Base-by-base conservation (phyloP, 1,140 invertebrate genomes). In the Drosophila sproati region DNA sequence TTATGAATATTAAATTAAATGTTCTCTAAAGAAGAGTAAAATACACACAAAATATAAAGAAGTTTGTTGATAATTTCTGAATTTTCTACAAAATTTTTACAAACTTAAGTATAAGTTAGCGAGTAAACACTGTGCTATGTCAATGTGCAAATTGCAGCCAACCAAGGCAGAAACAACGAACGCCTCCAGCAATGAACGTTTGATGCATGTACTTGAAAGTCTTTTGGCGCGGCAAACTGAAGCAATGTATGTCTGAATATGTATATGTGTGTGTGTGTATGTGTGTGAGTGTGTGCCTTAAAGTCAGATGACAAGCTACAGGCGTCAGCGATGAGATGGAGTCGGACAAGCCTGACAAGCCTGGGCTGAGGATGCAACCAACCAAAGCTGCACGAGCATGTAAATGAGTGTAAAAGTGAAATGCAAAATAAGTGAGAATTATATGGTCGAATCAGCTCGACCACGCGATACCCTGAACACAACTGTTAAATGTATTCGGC, bases 151-250 rank as follows among this genome's bases (percentile, higher is more conserved):
- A 70, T 43, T 61, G 59, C 59, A 48, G 61, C 35, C 54, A 59
- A 55, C 52, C 69, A 74, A 80, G 67, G 73, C 67, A 76, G 64
- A 70, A 56, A 68, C 64, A 48, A 31, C 28, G 32, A 55, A 61
- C 51, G 31, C 68, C 34, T 70, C 66, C 80, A 71, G 77, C 77
- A 83, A 82, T 80, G 82, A 81, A 70, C 77, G 73, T 83, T 89
- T 88, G 83, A 89, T 87, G 82, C 68, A 86, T 78, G 69, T 75
- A 88, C 80, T 83, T 88, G 85, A 83, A 83, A 87, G 59, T 73
- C 69, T 82, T 83, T 83, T 71, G 72, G 66, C 55, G 69, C 61
- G 63, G 79, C 78, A 60, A 7, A 45, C 47, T 66, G 29, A 48
- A 47, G 20, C 20, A 20, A 57, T 41, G 31, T 78, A 47, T 34